Evolutionary conservation across 2,797 vertebrate species (phyloP), one percentile per base, ranked within the genome.

Genomic region (Brotogeris chrysoptera): DNA sequence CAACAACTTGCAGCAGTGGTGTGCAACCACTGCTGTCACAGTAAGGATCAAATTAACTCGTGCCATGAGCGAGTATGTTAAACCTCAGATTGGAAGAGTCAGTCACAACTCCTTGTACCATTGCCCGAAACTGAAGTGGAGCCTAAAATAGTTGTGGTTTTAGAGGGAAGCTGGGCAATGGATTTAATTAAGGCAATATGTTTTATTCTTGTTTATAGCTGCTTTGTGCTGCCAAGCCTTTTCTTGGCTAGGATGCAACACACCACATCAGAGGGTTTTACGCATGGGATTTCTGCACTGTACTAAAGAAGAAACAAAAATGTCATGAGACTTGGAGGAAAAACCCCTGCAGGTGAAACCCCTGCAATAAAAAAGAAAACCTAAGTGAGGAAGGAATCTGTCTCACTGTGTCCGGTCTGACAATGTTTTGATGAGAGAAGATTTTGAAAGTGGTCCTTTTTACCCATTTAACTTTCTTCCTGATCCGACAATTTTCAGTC

Each of bases 111-210:
- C 76, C 44, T n/a, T 84, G 73, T 57, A 50, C 43, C 50, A 15
- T 3, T 70, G 87, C 59, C 43, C 4, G 1, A 74, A 88, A 63
- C 71, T 92, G 30, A 66, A 86, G 49, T 18, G 38, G 59, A 88
- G 36, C 32, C 46, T 79, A 57, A 88, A 94, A 92, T 89, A 96
- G 81, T 70, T 57, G 63, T 77, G 80, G 86, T 91, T 95, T 94
- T 65, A 73, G 73, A 90, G 55, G 78, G 60, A 91, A 82, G 70
- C 74, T 79, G 86, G 78, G 83, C 92, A 88, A 71, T 87, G 79
- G 78, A 79, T 91, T 95, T 88, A 95, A 91, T 90, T 91, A 92
- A 89, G 50, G 38, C 80, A 95, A 53, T 94, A 61, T 76, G 88
- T 53, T 95, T 90, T 86, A 71, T 55, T 39, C 47, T 6, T 69